Evolutionary conservation across 2,888 invertebrate species (phyloP), one percentile per base, ranked within the genome.

Genomic region (Chalcis sispes): DNA sequence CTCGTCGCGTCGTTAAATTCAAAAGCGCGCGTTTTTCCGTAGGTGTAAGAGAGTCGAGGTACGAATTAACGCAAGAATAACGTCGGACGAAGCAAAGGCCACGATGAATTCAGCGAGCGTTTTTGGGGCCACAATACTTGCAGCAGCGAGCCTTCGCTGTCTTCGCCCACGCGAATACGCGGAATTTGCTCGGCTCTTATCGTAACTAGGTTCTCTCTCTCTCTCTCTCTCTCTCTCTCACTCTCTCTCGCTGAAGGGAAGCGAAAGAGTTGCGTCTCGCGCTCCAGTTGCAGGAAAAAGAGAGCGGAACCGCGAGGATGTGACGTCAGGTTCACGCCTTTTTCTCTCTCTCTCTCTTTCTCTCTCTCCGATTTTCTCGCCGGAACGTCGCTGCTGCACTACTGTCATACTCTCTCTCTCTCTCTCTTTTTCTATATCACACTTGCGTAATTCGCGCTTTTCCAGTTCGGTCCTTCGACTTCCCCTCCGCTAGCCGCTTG

Each of bases 351-450:
- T 46, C 50, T 67, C 72, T 71, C 66, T 66, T 40, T 58, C 29
- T 32, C 27, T 32, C 54, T 20, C 56, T 36, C 20, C 75, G 62
- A 42, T 56, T 29, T 10, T 13, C 27, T 36, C 46, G 58, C 70
- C 79, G 79, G n/a, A 82, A 82, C 83, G 82, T 83, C 82, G 82
- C 81, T 83, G 46, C 18, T 81, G 83, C 83, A 84, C 85, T 84
- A 85, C 85, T 85, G 85, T 85, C 85, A 85, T 82, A 85, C 83
- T 85, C 83, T 81, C 78, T 81, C 76, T n/a, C n/a, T n/a, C n/a
- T n/a, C n/a, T n/a, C n/a, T n/a, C n/a, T n/a, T n/a, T n/a, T n/a
- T n/a, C n/a, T n/a, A n/a, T n/a, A n/a, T n/a, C n/a, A n/a, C n/a
- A n/a, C n/a, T n/a, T n/a, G n/a, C n/a, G n/a, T n/a, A n/a, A n/a